A percentile compares a stretch with the other conserved stretches of the same genome.
Conservation (phyloP, 2,113 vertebrate genomes). For the Eublepharis macularius region DNA sequence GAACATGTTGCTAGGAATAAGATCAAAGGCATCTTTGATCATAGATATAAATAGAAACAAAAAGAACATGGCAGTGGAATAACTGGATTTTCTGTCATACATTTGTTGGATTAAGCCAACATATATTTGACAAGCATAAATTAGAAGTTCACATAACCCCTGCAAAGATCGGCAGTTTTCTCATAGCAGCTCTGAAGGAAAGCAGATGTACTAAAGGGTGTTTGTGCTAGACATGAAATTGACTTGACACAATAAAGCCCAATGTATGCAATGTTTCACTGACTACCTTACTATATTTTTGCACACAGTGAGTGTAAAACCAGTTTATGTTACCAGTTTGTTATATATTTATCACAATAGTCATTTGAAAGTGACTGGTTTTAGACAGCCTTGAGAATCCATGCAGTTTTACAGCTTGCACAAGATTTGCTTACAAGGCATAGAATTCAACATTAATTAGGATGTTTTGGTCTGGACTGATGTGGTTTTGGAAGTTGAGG, state of each 20-base stretch:
- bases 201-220: background rate
- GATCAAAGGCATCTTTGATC: background rate
- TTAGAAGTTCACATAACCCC: background rate
- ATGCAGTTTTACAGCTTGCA: background rate
- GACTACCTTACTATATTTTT: background rate
- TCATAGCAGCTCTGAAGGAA: background rate
- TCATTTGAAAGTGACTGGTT: background rate
- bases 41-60: background rate
- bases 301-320: background rate
- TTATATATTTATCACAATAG: background rate
- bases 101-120: slow-evolving; percentile 1
- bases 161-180: background rate
- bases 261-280: background rate
- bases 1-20: background rate
- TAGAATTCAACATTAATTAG: background rate
- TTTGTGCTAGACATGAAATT: background rate
- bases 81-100: background rate
- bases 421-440: background rate
- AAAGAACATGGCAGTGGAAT: background rate
- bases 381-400: background rate
- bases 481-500: background rate
- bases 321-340: background rate
- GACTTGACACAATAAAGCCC: background rate
- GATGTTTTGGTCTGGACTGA: background rate
- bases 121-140: slow-evolving; percentile 4